Percentiles rank a stretch among this genome's conserved stretches.
Conservation (phyloP, 2,113 vertebrate genomes). For the Australoheros scitulus region DNA sequence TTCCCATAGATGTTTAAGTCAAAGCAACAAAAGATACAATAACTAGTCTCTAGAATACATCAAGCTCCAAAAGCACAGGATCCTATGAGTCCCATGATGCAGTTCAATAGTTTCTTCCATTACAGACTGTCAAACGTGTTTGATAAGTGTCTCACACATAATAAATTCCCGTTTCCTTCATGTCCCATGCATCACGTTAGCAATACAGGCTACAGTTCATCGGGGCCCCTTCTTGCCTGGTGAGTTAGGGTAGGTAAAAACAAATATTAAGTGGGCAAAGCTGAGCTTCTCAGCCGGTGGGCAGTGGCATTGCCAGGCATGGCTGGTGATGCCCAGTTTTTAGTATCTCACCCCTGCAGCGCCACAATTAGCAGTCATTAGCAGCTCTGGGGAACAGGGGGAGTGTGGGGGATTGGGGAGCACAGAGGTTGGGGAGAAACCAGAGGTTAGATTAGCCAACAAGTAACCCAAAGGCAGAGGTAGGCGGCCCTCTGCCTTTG, state of each 20-base stretch:
- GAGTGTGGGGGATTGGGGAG: slow-evolving; percentile 5
- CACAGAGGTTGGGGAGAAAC: slow-evolving; percentile 34
- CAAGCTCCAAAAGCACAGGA: not conserved
- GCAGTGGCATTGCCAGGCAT: slow-evolving; percentile 44
- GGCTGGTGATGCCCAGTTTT: slow-evolving; percentile 51
- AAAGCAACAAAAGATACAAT: not conserved
- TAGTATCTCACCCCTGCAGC: slow-evolving; percentile 58
- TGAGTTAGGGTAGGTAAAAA: not conserved
- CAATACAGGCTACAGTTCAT: not conserved
- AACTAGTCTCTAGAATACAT: not conserved
- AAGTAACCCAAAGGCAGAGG: not conserved
- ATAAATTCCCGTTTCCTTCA: not conserved
- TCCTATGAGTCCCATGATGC: fast-evolving
- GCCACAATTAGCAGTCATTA: slow-evolving; percentile 81
- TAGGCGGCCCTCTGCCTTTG: not conserved
- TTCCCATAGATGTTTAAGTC: not conserved
- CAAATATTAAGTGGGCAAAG: too few relatives aligned
- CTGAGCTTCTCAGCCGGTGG: slow-evolving; percentile 37
- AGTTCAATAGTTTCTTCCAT: too few relatives aligned
- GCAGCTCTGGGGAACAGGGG: slow-evolving; percentile 55
- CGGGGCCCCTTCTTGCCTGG: not conserved
- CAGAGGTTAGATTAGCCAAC: too few relatives aligned
- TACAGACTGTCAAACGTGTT: not conserved
- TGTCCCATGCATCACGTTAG: not conserved
- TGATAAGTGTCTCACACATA: not conserved